phyloP scores from a whole-genome alignment of 2,113 vertebrate genomes.

The Leptocoma aspasia region DNA sequence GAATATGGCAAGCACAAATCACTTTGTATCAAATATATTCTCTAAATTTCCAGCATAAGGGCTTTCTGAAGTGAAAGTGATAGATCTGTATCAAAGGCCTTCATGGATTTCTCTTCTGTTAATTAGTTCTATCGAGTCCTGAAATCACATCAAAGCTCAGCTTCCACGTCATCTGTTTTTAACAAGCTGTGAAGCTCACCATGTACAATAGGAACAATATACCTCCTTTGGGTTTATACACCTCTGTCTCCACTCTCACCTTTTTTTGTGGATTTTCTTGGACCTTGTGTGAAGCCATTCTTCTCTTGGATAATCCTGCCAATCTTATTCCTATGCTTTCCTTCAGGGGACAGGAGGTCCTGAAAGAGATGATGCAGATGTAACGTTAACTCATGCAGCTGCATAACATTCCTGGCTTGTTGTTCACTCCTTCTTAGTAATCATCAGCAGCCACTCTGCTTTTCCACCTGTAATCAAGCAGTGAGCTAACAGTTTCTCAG shows the following conservation, averaged over 20 bases:
- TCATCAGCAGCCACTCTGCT: not conserved
- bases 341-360: accelerated
- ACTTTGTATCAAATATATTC: not conserved
- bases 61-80: not conserved
- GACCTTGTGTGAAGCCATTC: not conserved
- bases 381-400: not conserved
- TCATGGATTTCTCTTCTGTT: not conserved
- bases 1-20: not conserved
- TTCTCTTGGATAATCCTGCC: not conserved
- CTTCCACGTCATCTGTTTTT: not conserved
- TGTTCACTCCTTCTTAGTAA: not conserved
- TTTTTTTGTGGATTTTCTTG: not conserved
- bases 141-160: not conserved
- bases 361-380: accelerated
- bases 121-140: not conserved
- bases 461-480: not conserved
- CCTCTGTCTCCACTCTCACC: not conserved
- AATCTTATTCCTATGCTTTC: accelerated
- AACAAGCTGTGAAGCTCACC: not conserved
- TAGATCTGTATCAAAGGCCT: not conserved
- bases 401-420: not conserved
- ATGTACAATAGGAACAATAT: accelerated
- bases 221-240: not conserved
- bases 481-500: not conserved
- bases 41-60: not conserved